These are phyloP conservation scores for Carabus problematicus DNA, from an alignment of 2,888 invertebrate species.

Conservation along the genomic window DNA sequence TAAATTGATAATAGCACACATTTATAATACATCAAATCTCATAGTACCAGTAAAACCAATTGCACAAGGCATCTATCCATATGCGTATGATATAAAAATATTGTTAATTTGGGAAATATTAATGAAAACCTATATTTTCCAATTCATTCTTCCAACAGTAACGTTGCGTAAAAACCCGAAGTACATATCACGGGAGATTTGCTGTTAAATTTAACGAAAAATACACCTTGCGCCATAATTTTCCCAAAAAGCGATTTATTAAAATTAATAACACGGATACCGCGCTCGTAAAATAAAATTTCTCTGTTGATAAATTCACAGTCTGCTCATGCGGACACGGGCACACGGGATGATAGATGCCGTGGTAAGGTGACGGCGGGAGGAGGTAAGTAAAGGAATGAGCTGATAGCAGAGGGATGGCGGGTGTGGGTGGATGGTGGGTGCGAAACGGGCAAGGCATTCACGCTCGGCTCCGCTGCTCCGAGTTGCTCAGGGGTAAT, in stretches of 20 bases:
- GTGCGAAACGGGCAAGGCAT: constrained; percentile 41
- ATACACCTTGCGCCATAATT: constrained; percentile 17
- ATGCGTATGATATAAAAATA: background rate
- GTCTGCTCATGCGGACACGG: constrained; percentile 19
- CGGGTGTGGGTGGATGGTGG: constrained; percentile 15
- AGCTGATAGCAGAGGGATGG: no score
- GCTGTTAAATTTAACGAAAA: constrained; percentile 42
- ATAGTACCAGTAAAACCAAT: no score
- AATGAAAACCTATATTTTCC: background rate
- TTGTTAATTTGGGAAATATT: background rate
- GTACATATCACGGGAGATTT: constrained; percentile 31
- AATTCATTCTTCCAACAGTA: background rate
- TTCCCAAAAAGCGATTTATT: constrained; percentile 39
- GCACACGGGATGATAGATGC: constrained; percentile 2
- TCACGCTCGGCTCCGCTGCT: constrained; percentile 40
- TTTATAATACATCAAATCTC: no score
- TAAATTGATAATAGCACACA: no score
- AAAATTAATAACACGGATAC: constrained; percentile 44
- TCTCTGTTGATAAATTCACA: constrained; percentile 38
- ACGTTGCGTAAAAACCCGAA: constrained; percentile 25
- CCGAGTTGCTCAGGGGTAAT: constrained; percentile 49
- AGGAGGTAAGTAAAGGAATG: background rate
- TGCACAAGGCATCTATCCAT: background rate
- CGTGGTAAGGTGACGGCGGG: no score
- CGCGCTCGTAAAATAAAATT: constrained; percentile 40